Percentiles rank a stretch among this genome's conserved stretches.
Conservation (phyloP, 64 coral and sea anemone species). For the Pachyseris speciosa region DNA sequence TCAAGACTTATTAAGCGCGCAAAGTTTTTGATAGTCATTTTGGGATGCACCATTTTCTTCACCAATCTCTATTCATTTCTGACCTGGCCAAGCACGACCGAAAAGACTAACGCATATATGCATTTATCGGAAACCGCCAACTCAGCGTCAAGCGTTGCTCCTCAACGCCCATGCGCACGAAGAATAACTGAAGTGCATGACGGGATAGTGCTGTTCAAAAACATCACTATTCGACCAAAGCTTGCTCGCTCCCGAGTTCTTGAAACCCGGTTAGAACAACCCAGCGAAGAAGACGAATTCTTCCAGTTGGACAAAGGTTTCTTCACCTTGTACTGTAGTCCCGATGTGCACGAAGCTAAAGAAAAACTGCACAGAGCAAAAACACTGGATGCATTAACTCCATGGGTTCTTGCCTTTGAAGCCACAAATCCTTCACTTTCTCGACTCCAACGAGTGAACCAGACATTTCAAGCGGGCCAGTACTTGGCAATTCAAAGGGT, state of each 20-base stretch:
- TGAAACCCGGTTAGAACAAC: background rate
- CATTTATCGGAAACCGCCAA: background rate
- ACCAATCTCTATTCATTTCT: background rate
- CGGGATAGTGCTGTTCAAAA: constrained; percentile 2
- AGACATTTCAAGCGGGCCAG: background rate
- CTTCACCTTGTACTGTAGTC: constrained; percentile 31
- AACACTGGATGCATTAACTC: background rate
- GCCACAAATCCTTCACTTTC: background rate
- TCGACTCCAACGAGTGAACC: background rate
- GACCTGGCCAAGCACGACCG: background rate
- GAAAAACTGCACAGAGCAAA: background rate
- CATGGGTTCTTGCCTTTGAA: background rate
- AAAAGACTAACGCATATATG: background rate
- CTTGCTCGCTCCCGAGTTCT: background rate
- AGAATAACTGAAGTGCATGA: background rate
- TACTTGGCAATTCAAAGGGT: constrained; percentile 41
- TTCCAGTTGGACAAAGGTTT: constrained; percentile 14
- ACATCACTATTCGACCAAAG: constrained; percentile 7
- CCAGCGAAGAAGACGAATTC: constrained; percentile 27
- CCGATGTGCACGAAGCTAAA: background rate
- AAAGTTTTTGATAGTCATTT: background rate
- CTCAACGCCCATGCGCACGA: background rate
- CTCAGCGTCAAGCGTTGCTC: background rate
- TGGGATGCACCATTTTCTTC: background rate
- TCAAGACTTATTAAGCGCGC: background rate